Base-by-base conservation (phyloP, 2,888 invertebrate species). In the Epinotia demarniana region DNA sequence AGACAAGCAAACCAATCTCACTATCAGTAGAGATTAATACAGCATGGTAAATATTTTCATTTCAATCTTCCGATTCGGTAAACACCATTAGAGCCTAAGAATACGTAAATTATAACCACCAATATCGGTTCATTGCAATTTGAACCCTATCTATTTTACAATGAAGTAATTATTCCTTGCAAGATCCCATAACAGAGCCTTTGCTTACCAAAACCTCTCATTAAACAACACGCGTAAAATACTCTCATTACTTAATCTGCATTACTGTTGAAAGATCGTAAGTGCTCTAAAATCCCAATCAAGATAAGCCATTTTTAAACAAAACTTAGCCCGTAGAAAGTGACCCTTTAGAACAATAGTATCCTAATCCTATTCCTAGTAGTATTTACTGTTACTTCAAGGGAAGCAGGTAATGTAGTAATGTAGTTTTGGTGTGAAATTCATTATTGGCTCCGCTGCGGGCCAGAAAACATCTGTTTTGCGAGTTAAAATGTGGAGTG, bases 361-460 rank as follows among this genome's bases (percentile, higher is more conserved):
- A 16, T 13, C 63, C 23, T 49, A 49, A 64, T 64, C 64, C 23
- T 27, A 4, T 64, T 53, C 64, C 64, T 64, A 64, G 64, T 64
- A 64, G 64, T 53, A 64, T 23, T 64, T 64, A 64, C 49, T 12
- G 63, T 27, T n/a, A 33, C 1, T 61, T n/a, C 64, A 9, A 53
- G 49, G 6, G 55, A 5, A 16, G 68, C 68, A 68, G 68, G 68
- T 68, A 68, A 58, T 39, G 8, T 58, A 13, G 39, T 58, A 19
- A 9, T 13, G n/a, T 33, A 13, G 19, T 68, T 43, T 58, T 8
- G 57, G 23, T 16, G 23, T 68, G 1, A 23, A 9, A 13, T 43
- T 55, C 68, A 68, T 68, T 68, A 58, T 16, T 43, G 53, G 1
- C 39, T 16, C 4, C 6, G 43, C 23, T 11, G 6, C 13, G 16